Evolutionary conservation across 2,113 vertebrate genomes (phyloP).

Genomic region (Halichoerus grypus): DNA sequence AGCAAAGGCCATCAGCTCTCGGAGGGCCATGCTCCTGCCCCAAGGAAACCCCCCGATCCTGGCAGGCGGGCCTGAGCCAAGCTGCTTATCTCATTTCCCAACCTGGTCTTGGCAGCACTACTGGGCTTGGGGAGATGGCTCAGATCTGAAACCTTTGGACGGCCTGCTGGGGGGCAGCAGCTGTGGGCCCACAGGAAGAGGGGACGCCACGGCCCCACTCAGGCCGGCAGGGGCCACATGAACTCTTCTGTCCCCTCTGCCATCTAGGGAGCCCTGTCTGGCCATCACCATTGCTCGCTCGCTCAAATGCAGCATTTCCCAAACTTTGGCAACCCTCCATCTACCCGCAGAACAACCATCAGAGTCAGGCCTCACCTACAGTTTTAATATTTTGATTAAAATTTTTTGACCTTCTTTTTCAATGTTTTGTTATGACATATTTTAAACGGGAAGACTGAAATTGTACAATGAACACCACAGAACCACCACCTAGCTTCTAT

Average conservation of each 20-base stretch:
- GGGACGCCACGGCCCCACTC: too few relatives aligned
- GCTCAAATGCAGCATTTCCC: too few relatives aligned
- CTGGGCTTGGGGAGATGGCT: not conserved
- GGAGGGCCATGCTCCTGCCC: fast-evolving
- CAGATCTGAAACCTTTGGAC: not conserved
- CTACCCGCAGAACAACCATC: too few relatives aligned
- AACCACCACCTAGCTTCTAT: not conserved
- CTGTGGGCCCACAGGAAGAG: too few relatives aligned
- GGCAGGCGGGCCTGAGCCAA: not conserved
- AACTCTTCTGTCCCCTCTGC: not conserved
- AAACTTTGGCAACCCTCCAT: not conserved
- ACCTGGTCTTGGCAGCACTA: not conserved
- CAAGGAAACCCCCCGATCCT: not conserved
- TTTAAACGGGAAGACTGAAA: not conserved
- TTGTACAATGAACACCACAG: too few relatives aligned
- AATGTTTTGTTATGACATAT: not conserved
- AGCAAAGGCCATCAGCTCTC: not conserved
- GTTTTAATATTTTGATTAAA: not conserved
- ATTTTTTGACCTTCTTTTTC: not conserved
- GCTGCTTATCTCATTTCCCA: not conserved
- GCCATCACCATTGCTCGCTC: not conserved
- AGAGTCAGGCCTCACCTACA: not conserved
- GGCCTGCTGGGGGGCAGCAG: too few relatives aligned
- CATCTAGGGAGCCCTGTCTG: not conserved
- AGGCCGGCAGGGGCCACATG: fast-evolving